phyloP scores from a whole-genome alignment of 2,797 vertebrate species.

The Channallabes apus region DNA sequence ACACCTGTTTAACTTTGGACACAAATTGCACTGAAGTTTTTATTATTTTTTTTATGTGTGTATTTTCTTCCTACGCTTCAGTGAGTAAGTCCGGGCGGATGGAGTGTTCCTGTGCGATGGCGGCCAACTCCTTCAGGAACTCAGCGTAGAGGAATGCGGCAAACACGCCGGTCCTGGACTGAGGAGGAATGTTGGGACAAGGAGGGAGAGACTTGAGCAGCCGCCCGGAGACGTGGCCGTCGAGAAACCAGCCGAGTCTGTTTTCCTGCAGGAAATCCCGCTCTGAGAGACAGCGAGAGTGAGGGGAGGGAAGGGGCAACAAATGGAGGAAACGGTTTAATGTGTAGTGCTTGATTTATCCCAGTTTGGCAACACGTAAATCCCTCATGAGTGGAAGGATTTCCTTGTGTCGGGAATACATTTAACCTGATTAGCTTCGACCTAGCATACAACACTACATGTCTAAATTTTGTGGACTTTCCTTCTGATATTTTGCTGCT shows the following conservation, averaged over 20 bases:
- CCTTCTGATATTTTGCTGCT: not conserved
- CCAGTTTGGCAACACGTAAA: not conserved
- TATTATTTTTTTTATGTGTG: too few relatives aligned
- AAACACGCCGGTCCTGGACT: conserved; percentile 81
- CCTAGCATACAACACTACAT: not conserved
- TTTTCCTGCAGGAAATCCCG: conserved; percentile 62
- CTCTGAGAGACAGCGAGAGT: conserved; percentile 38
- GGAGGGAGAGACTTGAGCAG: conserved; percentile 67
- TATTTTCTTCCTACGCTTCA: conserved; percentile 62
- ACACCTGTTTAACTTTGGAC: not conserved
- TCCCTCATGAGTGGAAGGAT: not conserved
- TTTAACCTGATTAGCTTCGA: not conserved
- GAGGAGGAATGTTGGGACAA: conserved; percentile 72
- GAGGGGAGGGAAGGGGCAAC: not conserved
- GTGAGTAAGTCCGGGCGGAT: conserved; percentile 72
- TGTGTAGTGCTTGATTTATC: not conserved
- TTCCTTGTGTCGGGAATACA: not conserved
- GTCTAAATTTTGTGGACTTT: not conserved
- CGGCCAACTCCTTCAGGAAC: conserved; percentile 95
- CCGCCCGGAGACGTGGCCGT: conserved; percentile 67
- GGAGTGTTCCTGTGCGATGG: conserved; percentile 91
- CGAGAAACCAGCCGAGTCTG: conserved; percentile 62
- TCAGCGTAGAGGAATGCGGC: conserved; percentile 88
- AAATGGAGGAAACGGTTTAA: not conserved
- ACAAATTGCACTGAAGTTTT: conserved; percentile 5